Base-by-base conservation (phyloP, 2,113 vertebrate genomes). In the Neotoma lepida region DNA sequence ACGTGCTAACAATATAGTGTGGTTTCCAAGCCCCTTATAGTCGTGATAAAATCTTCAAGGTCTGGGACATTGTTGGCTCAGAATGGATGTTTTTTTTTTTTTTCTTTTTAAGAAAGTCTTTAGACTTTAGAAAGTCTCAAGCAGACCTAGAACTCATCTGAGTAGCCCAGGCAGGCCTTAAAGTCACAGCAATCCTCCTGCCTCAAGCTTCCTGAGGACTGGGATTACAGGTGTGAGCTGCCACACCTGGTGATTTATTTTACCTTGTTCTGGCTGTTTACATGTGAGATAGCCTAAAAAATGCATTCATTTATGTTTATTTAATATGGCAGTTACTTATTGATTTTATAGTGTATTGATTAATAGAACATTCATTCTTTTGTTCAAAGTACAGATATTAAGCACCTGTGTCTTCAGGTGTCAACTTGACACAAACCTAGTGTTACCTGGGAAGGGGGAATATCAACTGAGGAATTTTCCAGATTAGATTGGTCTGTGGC, bases 311-410 rank as follows among this genome's bases (percentile, higher is more conserved):
- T n/a, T 89, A 46, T 84, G 58, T 41, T 94, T 82, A 84, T 44
- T 58, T 94, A 92, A 89, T 92, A 63, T 80, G 14, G 51, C 15
- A 91, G 56, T 88, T 70, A 39, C 77, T 24, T 51, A 3, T 33
- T 81, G 77, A 41, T 85, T 93, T 94, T 96, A 9, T 14, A 89
- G 20, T 84, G 87, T 77, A 76, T 82, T 51, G 51, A 66, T 46
- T 77, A 56, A 54, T 35, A 93, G 86, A 88, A 81, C 61, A 86
- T 93, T 77, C 28, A 73, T 61, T 94, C 46, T 90, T 93, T 93
- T 90, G 68, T 87, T 92, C 41, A 61, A 66, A 91, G 46, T 95
- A 56, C 9, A 71, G 64, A 76, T 92, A 68, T 90, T 93, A 86
- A 44, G 20, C 15, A 89, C 35, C 13, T 89, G 28, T 51, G 13